Evolutionary conservation across 2,888 invertebrate species (phyloP).

Genomic region (Malthinus flaveolus): DNA sequence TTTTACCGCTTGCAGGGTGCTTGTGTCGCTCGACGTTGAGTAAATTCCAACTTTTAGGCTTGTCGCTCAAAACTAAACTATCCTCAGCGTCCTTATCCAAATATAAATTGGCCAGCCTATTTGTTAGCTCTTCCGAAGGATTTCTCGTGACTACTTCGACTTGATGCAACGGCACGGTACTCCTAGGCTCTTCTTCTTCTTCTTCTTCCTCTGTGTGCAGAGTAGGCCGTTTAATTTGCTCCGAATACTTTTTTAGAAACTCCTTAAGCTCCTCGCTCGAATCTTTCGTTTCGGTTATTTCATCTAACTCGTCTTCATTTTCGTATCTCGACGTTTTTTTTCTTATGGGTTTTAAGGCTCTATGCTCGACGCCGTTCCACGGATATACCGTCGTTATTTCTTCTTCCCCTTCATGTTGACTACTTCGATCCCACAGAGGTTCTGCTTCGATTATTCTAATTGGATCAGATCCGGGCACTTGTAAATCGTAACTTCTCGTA

Average conservation of each 20-base stretch:
- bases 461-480: conserved; percentile 60
- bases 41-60: conserved; percentile 59
- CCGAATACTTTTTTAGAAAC: conserved; percentile 63
- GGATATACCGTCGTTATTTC: conserved; percentile 45
- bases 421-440: conserved; percentile 35
- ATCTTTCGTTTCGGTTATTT: conserved; percentile 41
- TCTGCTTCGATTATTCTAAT: conserved; percentile 63
- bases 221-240: conserved; percentile 54
- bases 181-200: conserved; percentile 7
- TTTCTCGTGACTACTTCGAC: conserved; percentile 29
- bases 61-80: conserved; percentile 40
- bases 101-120: conserved; percentile 14
- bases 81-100: conserved; percentile 13
- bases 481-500: conserved; percentile 53
- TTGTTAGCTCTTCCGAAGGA: conserved; percentile 13
- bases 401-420: neutral
- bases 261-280: conserved; percentile 65
- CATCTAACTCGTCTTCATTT: conserved; percentile 42
- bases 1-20: conserved; percentile 68
- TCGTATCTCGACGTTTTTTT: conserved; percentile 9
- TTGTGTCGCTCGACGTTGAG: conserved; percentile 59
- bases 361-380: conserved; percentile 53
- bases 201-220: neutral
- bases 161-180: conserved; percentile 20
- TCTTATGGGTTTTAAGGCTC: conserved; percentile 54